These are phyloP conservation scores for Meloe dianella DNA, from an alignment of 2,888 invertebrate genomes.

Conservation along the genomic window DNA sequence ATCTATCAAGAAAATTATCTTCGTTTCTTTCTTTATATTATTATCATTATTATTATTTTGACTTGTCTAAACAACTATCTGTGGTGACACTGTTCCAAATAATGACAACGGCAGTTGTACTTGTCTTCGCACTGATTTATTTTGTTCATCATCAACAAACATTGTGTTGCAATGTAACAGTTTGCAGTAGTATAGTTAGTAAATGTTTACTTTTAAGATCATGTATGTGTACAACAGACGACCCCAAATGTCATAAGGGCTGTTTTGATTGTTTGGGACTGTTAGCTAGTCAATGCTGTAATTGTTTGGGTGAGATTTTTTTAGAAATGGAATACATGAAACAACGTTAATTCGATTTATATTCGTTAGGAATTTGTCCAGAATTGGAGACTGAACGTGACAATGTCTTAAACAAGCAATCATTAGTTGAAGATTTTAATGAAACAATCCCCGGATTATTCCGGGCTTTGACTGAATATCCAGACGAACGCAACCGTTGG, in stretches of 20 bases:
- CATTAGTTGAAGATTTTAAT: slow-evolving; percentile 83
- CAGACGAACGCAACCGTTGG: slow-evolving; percentile 81
- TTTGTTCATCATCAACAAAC: not conserved
- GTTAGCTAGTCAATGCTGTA: slow-evolving; percentile 25
- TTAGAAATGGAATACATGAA: not conserved
- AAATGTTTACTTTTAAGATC: slow-evolving; percentile 28
- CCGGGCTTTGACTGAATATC: slow-evolving; percentile 78
- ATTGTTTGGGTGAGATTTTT: slow-evolving; percentile 18
- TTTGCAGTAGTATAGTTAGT: slow-evolving; percentile 29
- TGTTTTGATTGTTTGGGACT: slow-evolving; percentile 28
- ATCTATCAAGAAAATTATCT: not conserved
- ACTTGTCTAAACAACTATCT: no score
- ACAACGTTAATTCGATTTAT: no score
- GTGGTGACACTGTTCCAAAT: not conserved
- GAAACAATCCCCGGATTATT: slow-evolving; percentile 86
- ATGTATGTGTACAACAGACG: slow-evolving; percentile 24
- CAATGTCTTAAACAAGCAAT: slow-evolving; percentile 76
- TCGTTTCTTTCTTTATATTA: not conserved
- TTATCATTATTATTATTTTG: not conserved
- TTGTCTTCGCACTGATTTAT: not conserved
- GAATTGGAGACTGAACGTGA: slow-evolving; percentile 77
- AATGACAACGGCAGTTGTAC: not conserved
- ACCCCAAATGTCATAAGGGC: slow-evolving; percentile 24
- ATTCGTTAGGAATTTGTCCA: slow-evolving; percentile 77
- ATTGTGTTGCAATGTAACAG: slow-evolving; percentile 24